These are phyloP conservation scores for Boloria selene DNA, from an alignment of 2,888 invertebrate species.

Conservation along the genomic window DNA sequence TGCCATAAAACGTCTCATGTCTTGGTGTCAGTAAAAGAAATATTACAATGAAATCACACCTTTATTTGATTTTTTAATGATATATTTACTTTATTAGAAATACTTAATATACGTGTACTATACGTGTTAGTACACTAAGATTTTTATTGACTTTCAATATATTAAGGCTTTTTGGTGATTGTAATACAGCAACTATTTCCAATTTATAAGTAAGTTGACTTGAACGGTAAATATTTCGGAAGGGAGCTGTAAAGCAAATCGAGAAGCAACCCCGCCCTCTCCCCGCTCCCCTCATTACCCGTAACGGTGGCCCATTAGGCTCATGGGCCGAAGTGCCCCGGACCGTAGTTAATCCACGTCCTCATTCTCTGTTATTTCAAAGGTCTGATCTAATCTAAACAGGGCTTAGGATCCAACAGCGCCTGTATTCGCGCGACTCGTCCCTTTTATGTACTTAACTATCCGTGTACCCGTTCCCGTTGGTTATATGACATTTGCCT, in stretches of 20 bases:
- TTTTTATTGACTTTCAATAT: too few relatives aligned
- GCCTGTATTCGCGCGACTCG: constrained; percentile 78
- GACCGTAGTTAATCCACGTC: constrained; percentile 83
- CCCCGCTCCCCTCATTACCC: constrained; percentile 77
- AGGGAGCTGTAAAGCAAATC: constrained; percentile 52
- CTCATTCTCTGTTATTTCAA: constrained; percentile 83
- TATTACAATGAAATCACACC: neutral
- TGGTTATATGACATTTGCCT: constrained; percentile 69
- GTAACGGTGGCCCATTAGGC: constrained; percentile 79
- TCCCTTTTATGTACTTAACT: constrained; percentile 80
- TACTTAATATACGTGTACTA: too few relatives aligned
- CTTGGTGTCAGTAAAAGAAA: constrained; percentile 15
- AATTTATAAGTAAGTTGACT: constrained; percentile 25
- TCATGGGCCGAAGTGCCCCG: constrained; percentile 79
- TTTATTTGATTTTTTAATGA: too few relatives aligned
- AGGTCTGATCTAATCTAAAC: constrained; percentile 83
- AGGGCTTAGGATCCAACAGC: constrained; percentile 80
- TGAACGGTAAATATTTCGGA: constrained; percentile 51
- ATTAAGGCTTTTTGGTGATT: neutral
- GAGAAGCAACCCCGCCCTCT: constrained; percentile 51
- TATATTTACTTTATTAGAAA: too few relatives aligned
- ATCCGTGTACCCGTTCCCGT: constrained; percentile 64
- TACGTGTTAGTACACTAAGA: too few relatives aligned
- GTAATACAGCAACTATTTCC: constrained; percentile 5
- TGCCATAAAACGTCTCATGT: constrained; percentile 19